These are phyloP conservation scores for Hydraecia micacea DNA, from an alignment of 2,888 invertebrate genomes.

Conservation along the genomic window DNA sequence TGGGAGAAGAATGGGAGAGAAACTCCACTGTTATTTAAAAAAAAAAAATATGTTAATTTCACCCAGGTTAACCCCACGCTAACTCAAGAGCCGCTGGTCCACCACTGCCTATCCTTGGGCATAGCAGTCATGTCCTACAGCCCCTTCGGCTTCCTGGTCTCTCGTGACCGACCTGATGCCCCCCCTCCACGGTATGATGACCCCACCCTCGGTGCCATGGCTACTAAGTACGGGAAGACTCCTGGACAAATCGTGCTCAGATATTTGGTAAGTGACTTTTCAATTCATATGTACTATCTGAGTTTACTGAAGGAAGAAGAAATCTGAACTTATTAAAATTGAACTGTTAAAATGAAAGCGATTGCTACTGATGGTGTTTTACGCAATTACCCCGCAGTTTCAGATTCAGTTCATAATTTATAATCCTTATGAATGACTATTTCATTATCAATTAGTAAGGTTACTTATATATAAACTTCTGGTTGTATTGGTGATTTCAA, in stretches of 20 bases:
- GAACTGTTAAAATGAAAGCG: too few species aligned
- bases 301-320: not conserved
- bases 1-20: too few species aligned
- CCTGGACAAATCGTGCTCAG: conserved; percentile 92
- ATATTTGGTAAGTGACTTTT: conserved; percentile 90
- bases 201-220: conserved; percentile 89
- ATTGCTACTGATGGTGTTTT: too few species aligned
- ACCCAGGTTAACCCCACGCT: conserved; percentile 92
- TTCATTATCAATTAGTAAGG: too few species aligned
- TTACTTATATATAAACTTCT: too few species aligned
- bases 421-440: too few species aligned
- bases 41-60: not conserved
- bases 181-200: conserved; percentile 89
- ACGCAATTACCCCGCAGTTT: too few species aligned
- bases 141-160: conserved; percentile 91
- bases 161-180: conserved; percentile 71
- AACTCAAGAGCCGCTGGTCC: conserved; percentile 92
- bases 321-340: too few species aligned
- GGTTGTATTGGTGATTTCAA: too few species aligned
- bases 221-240: conserved; percentile 91
- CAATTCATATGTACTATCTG: not conserved
- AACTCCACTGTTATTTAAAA: not conserved
- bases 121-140: conserved; percentile 93
- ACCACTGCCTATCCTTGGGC: conserved; percentile 92
- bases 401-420: too few species aligned